Percentiles rank a stretch among this genome's conserved stretches.
Conservation (phyloP, 2,888 invertebrate species). For the Microdon myrmicae region DNA sequence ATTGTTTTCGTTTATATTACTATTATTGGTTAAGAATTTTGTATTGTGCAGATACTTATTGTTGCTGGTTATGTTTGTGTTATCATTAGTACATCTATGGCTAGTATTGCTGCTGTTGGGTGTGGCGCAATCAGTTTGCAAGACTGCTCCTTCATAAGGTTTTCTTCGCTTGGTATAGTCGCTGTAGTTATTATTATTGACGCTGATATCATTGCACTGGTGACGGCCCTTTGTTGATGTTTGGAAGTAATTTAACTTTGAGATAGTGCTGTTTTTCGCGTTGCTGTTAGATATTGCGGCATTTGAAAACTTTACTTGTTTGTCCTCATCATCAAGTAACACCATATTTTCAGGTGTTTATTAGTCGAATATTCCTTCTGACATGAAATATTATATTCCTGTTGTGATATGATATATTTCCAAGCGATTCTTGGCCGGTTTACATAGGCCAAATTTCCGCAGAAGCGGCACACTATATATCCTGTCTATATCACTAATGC, state of each 20-base stretch:
- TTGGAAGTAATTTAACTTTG: conserved; percentile 10
- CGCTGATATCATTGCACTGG: conserved; percentile 30
- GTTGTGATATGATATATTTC: conserved; percentile 10
- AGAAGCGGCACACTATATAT: conserved; percentile 22
- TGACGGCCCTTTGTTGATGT: conserved; percentile 8
- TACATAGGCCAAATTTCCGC: too few species aligned
- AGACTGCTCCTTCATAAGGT: conserved; percentile 5
- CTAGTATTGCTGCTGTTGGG: conserved; percentile 42
- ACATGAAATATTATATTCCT: conserved; percentile 25
- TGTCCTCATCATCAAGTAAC: conserved; percentile 47
- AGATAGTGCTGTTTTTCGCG: conserved; percentile 18
- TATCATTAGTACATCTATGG: conserved; percentile 36
- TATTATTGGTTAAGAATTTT: conserved; percentile 38
- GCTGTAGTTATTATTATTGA: conserved; percentile 47
- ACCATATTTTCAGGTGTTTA: conserved; percentile 50
- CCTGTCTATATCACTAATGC: conserved; percentile 42
- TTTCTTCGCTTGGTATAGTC: conserved; percentile 47
- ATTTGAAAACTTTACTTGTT: conserved; percentile 40
- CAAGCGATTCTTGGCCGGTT: too few species aligned
- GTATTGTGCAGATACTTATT: conserved; percentile 46
- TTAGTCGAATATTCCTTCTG: conserved; percentile 39
- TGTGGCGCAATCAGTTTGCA: too few species aligned
- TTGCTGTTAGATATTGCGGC: conserved; percentile 22
- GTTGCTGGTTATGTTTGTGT: conserved; percentile 35
- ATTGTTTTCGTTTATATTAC: conserved; percentile 22